These are phyloP conservation scores for Florisuga fusca DNA, from an alignment of 2,797 vertebrate species.

Conservation along the genomic window DNA sequence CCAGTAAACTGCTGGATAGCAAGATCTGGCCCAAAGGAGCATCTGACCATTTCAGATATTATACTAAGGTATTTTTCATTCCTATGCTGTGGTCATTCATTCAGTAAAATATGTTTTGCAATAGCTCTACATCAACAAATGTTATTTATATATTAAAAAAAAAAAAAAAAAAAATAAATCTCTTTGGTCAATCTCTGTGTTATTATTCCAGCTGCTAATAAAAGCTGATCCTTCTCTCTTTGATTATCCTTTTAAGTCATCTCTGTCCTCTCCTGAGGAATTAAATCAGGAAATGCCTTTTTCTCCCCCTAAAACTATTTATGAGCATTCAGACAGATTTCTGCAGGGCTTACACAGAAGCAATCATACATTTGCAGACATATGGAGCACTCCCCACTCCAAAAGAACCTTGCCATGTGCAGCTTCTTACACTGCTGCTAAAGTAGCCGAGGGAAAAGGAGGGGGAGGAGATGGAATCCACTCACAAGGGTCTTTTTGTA, in stretches of 20 bases:
- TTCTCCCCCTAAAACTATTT: background rate
- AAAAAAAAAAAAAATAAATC: background rate
- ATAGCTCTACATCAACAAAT: constrained; percentile 4
- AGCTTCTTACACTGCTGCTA: background rate
- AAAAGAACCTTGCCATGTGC: background rate
- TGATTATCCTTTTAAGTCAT: background rate
- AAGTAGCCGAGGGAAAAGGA: background rate
- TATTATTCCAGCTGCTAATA: constrained; percentile 19
- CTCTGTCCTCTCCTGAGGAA: background rate
- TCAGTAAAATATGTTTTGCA: background rate
- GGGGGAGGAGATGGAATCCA: background rate
- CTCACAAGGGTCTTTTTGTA: background rate
- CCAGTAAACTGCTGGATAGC: background rate
- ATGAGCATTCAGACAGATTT: background rate
- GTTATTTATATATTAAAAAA: background rate
- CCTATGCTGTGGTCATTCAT: background rate
- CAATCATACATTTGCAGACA: background rate
- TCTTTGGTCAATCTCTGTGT: background rate
- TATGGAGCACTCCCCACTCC: background rate
- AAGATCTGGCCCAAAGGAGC: background rate
- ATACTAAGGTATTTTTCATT: background rate
- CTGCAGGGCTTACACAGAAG: background rate
- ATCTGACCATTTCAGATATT: background rate
- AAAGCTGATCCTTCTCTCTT: background rate
- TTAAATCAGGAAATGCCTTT: background rate